Percentiles rank a stretch among this genome's conserved stretches.
phyloP scores from a whole-genome alignment of 2,888 invertebrate genomes.

The Aphidoletes aphidimyza region DNA sequence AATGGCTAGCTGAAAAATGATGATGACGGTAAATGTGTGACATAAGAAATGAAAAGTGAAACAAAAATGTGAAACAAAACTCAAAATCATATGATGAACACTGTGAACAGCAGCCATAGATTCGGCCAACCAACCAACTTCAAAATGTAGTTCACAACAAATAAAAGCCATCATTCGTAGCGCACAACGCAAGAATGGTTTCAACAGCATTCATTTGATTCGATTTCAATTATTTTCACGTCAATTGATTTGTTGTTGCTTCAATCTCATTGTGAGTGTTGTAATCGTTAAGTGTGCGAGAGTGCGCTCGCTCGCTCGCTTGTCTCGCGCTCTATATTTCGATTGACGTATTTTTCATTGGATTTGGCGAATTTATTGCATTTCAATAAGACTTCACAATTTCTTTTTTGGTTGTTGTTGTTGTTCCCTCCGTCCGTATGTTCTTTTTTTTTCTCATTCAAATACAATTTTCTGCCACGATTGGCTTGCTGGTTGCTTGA shows the following conservation, averaged over 20 bases:
- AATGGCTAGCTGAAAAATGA: not conserved
- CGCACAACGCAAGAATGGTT: constrained; percentile 14
- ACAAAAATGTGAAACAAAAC: not conserved
- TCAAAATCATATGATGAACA: not conserved
- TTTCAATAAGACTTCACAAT: constrained; percentile 20
- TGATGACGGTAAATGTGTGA: not conserved
- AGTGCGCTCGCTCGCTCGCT: not conserved
- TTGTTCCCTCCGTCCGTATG: not conserved
- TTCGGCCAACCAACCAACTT: not conserved
- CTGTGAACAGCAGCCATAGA: too few relatives aligned
- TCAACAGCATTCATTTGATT: constrained; percentile 45
- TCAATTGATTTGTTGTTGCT: constrained; percentile 41
- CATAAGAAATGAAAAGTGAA: not conserved
- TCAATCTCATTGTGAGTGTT: not conserved
- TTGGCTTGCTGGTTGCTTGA: not conserved
- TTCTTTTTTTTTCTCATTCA: not conserved
- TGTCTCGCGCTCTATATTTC: not conserved
- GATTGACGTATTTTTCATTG: not conserved
- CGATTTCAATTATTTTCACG: constrained; percentile 44
- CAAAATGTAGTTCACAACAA: constrained; percentile 36
- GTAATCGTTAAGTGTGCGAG: too few relatives aligned
- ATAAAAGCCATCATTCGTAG: not conserved
- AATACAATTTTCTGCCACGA: not conserved
- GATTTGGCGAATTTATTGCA: constrained; percentile 44
- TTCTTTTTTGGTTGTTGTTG: not conserved